Evolutionary conservation across 2,113 vertebrate species (phyloP), one percentile per base, ranked within the genome.

Genomic region (Calyptommatus sinebrachiatus): DNA sequence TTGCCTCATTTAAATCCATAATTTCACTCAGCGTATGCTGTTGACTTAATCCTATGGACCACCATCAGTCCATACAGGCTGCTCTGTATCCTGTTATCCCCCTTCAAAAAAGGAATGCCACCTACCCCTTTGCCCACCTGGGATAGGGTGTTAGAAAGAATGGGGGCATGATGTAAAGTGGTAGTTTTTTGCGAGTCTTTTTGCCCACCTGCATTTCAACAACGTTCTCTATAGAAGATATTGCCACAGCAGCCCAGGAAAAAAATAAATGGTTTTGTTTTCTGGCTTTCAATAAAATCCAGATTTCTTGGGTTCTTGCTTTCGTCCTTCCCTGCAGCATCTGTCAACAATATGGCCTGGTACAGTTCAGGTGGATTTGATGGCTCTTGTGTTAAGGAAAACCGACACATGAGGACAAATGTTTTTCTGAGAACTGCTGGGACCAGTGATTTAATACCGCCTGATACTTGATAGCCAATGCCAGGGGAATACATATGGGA

Each of bases 371-470:
- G 85, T 92, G 91, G 88, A 87, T 79, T 80, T 86, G 88, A 88
- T 90, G 91, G 90, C 89, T 90, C 83, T 91, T 29, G 26, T 85
- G 83, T 88, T 86, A 82, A 86, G 89, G 88, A 91, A 89, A 92
- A 90, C 81, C 87, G 91, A 85, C 90, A 91, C 90, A 93, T 91
- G 88, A 91, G 88, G 74, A 81, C 92, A 93, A 91, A 89, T 92
- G 91, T 91, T 94, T 93, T 92, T 88, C 88, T 88, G 87, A 86
- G 88, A 87, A 89, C 88, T 79, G 41, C 74, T 79, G 89, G 86
- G 89, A 84, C 89, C 85, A 77, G 90, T 90, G 90, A 90, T 87
- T 94, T 92, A 88, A 90, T 90, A 84, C 86, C 85, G 89, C 90
- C 84, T 92, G 90, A 89, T 88, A 92, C 91, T 92, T 87, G 90